Percentiles rank a stretch among this genome's conserved stretches.
phyloP scores from a whole-genome alignment of 2,797 vertebrate species.

The Helarctos malayanus region DNA sequence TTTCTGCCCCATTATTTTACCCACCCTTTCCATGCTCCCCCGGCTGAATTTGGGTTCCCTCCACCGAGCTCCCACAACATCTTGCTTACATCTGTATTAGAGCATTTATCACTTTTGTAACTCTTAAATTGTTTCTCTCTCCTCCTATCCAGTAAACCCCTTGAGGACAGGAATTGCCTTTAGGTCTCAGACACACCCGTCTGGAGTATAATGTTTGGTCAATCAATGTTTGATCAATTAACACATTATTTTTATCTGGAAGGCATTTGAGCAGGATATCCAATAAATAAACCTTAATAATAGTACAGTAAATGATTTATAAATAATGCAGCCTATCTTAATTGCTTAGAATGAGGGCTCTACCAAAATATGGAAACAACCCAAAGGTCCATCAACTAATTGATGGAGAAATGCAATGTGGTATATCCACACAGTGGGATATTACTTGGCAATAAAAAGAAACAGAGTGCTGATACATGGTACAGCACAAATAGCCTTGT shows the following conservation, averaged over 20 bases:
- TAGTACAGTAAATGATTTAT: not conserved
- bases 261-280: slow-evolving; percentile 29
- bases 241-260: not conserved
- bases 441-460: not conserved
- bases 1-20: not conserved
- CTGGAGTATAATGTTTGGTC: not conserved
- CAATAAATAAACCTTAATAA: not conserved
- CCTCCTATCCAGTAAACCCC: not conserved
- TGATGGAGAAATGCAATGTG: not conserved
- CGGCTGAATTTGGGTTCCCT: not conserved
- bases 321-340: not conserved
- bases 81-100: not conserved
- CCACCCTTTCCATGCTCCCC: not conserved
- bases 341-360: not conserved
- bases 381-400: not conserved
- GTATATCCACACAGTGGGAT: not conserved
- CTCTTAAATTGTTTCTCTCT: not conserved
- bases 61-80: not conserved
- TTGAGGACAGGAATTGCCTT: not conserved
- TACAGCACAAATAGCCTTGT: not conserved
- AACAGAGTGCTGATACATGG: not conserved
- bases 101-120: not conserved
- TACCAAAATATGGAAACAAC: slow-evolving; percentile 9
- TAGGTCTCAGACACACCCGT: not conserved
- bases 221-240: not conserved